These are phyloP conservation scores for Drosophila azteca DNA, from an alignment of 1,140 invertebrate species.

Conservation along the genomic window DNA sequence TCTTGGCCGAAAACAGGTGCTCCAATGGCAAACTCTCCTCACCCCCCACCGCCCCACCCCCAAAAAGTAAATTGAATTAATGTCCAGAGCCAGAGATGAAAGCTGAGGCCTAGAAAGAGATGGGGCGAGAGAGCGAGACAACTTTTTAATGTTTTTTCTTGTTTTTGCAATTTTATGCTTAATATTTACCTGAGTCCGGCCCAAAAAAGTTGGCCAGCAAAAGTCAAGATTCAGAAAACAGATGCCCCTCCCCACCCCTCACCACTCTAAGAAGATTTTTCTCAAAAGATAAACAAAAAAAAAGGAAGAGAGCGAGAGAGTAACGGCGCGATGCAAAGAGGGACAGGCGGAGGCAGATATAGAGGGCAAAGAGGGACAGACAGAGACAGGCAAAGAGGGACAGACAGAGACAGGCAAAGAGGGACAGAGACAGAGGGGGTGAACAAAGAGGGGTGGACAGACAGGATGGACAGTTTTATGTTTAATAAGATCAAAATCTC, in stretches of 20 bases:
- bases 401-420: constrained; percentile 17
- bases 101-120: constrained; percentile 23
- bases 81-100: constrained; percentile 63
- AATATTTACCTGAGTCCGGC: constrained; percentile 56
- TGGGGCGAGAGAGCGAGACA: constrained; percentile 2
- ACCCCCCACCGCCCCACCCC: no score
- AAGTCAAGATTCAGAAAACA: constrained; percentile 54
- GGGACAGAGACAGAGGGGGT: constrained; percentile 33
- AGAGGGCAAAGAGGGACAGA: constrained; percentile 2
- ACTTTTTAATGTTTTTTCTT: constrained; percentile 74
- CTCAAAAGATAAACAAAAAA: constrained; percentile 56
- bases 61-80: constrained; percentile 70
- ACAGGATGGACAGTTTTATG: constrained; percentile 68
- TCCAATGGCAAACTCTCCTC: constrained; percentile 27
- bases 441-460: no score
- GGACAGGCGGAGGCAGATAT: constrained; percentile 23
- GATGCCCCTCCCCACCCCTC: constrained; percentile 35
- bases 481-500: constrained; percentile 81
- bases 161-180: constrained; percentile 63
- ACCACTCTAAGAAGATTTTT: constrained; percentile 46
- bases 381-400: not conserved
- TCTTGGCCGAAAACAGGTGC: constrained; percentile 64
- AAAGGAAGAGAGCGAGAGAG: constrained; percentile 3
- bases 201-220: constrained; percentile 32
- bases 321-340: constrained; percentile 2